Evolutionary conservation across 2,888 invertebrate species (phyloP).

Genomic region (Apantesis nais): DNA sequence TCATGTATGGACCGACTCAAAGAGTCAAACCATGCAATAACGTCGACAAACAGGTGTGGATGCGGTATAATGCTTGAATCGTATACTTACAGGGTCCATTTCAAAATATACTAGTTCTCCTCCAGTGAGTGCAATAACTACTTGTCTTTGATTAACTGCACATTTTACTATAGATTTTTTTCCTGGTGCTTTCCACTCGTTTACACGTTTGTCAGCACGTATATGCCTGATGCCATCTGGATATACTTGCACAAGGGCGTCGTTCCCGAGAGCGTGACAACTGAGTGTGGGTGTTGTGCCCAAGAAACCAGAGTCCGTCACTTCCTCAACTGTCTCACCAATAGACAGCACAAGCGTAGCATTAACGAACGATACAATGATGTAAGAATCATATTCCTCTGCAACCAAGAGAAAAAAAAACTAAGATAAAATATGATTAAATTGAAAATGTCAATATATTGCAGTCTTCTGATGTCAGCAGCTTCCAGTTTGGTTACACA

Average conservation of each 20-base stretch:
- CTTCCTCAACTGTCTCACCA: constrained; percentile 99
- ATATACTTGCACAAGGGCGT: constrained; percentile 99
- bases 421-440: constrained; percentile 50
- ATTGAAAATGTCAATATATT: constrained; percentile 39
- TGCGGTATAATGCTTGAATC: constrained; percentile 9
- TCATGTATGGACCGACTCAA: constrained; percentile 61
- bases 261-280: constrained; percentile 98
- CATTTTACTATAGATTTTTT: constrained; percentile 98
- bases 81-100: constrained; percentile 96
- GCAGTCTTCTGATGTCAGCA: constrained; percentile 58
- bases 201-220: constrained; percentile 98
- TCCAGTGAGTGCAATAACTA: constrained; percentile 98
- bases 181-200: constrained; percentile 99
- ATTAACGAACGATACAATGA: constrained; percentile 99
- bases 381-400: constrained; percentile 99
- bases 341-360: constrained; percentile 99
- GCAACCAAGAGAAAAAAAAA: constrained; percentile 87
- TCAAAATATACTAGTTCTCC: constrained; percentile 99
- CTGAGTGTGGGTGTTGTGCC: constrained; percentile 99
- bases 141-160: constrained; percentile 99
- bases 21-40: constrained; percentile 65
- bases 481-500: constrained; percentile 65
- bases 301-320: constrained; percentile 99
- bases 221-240: constrained; percentile 99
- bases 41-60: constrained; percentile 72